Base-by-base conservation (phyloP, 2,113 vertebrate genomes). In the Chaetodon auriga region DNA sequence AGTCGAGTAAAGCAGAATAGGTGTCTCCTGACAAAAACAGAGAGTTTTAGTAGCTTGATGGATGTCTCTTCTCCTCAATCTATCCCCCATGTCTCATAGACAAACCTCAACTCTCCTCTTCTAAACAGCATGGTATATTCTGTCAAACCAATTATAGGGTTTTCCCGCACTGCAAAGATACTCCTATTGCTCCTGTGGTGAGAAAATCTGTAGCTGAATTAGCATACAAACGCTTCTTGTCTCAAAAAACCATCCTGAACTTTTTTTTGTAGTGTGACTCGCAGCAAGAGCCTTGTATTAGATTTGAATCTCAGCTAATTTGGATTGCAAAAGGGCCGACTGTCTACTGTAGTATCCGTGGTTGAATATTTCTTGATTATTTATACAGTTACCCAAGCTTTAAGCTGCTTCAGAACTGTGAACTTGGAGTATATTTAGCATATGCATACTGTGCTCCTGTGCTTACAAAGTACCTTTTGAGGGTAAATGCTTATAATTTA, bases 31-130 rank as follows among this genome's bases (percentile, higher is more conserved):
- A 83, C 78, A 87, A 87, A 92, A 92, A 89, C 15, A 3, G 61
- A 78, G 86, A 80, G 74, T 92, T 93, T 93, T 93, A 85, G 87
- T 18, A 58, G 68, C 78, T 90, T 92, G 92, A 93, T 91, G 66
- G 83, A 95, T 93, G 89, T 86, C 89, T 82, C 78, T 76, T 82
- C 38, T 43, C 48, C 54, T 68, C 91, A 93, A 94, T 91, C 80
- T 75, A 46, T 92, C 94, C 91, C 89, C 64, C 36, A 85, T 64
- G 92, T 80, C 81, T 75, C 70, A 83, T 89, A 80, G 71, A 80
- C 81, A 86, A 90, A 87, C 72, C 68, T 83, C 55, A 54, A 25
- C 74, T 83, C 66, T 46, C 51, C 45, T 58, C 64, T 81, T 89
- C 48, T 82, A 87, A 93, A 87, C 86, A 68, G 58, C 49, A 57